phyloP scores from a whole-genome alignment of 2,113 vertebrate species.

The Octodon degus region DNA sequence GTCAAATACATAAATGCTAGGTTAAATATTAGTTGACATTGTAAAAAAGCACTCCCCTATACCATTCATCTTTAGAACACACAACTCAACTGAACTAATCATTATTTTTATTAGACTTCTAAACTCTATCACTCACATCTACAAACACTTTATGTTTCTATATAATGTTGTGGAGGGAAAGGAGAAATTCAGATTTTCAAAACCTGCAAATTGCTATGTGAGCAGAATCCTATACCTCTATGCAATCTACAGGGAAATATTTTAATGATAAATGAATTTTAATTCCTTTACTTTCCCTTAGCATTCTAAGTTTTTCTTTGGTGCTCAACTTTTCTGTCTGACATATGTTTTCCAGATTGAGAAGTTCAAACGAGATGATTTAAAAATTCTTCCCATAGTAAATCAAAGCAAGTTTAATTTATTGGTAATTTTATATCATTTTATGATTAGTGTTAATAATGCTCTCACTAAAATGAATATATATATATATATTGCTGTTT shows the following conservation, averaged over 20 bases:
- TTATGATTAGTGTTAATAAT: conserved; percentile 55
- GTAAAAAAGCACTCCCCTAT: neutral
- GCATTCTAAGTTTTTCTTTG: conserved; percentile 79
- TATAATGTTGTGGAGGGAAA: conserved; percentile 28
- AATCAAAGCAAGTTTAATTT: conserved; percentile 65
- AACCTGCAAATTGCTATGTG: conserved; percentile 47
- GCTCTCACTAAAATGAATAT: neutral
- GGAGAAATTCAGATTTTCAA: neutral
- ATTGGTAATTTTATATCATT: conserved; percentile 67
- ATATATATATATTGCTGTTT: neutral
- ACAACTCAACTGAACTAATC: neutral
- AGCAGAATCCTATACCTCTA: conserved; percentile 76
- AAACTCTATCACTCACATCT: neutral
- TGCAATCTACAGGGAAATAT: conserved; percentile 60
- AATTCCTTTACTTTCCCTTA: conserved; percentile 71
- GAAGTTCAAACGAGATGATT: conserved; percentile 68
- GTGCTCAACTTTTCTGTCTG: conserved; percentile 45
- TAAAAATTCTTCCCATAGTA: conserved; percentile 74
- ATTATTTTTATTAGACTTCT: conserved; percentile 19
- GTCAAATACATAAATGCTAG: neutral
- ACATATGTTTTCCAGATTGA: conserved; percentile 33
- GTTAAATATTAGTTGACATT: conserved; percentile 21
- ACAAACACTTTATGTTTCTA: conserved; percentile 26
- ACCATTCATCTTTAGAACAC: neutral
- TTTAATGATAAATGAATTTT: conserved; percentile 80